phyloP scores from a whole-genome alignment of 1,140 invertebrate species.

The Holcopasites calliopsidis region DNA sequence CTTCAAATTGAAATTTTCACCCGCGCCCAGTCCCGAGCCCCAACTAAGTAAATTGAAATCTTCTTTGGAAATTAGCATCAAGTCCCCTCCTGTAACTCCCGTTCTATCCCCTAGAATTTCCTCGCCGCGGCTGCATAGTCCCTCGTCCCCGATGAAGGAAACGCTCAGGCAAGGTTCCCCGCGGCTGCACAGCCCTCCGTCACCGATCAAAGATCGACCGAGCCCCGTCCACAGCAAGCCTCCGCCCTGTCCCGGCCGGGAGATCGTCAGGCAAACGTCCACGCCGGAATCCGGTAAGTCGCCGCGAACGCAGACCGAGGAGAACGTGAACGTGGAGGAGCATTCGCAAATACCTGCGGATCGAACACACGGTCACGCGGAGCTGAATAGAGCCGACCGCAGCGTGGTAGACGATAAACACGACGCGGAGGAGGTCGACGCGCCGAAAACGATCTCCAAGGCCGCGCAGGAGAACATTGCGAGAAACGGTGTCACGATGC shows the following conservation, averaged over 20 bases:
- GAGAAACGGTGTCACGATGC: slow-evolving; percentile 83
- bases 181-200: slow-evolving; percentile 47
- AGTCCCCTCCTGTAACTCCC: slow-evolving; percentile 68
- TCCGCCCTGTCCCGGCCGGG: slow-evolving; percentile 52
- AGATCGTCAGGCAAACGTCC: slow-evolving; percentile 46
- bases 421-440: slow-evolving; percentile 59
- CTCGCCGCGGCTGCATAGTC: slow-evolving; percentile 66
- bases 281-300: slow-evolving; percentile 8
- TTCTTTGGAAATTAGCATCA: slow-evolving; percentile 65
- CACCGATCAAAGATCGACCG: slow-evolving; percentile 66
- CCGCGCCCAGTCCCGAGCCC: slow-evolving; percentile 71
- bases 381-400: background rate
- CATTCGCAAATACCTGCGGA: slow-evolving; percentile 10
- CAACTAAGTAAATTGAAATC: slow-evolving; percentile 53
- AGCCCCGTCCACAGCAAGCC: slow-evolving; percentile 46
- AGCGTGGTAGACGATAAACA: slow-evolving; percentile 19
- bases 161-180: slow-evolving; percentile 40
- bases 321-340: background rate
- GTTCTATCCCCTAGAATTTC: slow-evolving; percentile 61
- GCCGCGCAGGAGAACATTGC: slow-evolving; percentile 85
- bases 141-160: slow-evolving; percentile 65
- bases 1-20: slow-evolving; percentile 73
- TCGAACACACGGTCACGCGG: background rate
- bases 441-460: slow-evolving; percentile 80
- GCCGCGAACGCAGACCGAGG: slow-evolving; percentile 1